Base-by-base conservation (phyloP, 37 sponge, comb jelly and placozoan genomes). In the Beroe forskalii region DNA sequence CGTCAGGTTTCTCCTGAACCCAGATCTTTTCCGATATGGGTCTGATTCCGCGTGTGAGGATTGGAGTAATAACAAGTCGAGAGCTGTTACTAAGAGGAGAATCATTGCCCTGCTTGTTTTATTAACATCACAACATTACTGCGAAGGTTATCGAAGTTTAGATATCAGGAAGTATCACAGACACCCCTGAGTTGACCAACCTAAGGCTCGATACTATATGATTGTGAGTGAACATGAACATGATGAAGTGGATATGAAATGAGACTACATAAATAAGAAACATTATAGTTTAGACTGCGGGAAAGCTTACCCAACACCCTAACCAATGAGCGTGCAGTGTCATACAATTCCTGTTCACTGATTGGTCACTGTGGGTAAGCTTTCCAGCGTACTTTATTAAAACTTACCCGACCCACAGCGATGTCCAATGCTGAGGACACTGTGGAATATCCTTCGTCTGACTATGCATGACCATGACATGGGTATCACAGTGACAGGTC, bases 341-440 rank as follows among this genome's bases (percentile, higher is more conserved):
- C n/a, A n/a, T n/a, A n/a, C 55, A 6, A 12, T 12, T 48, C 12
- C 12, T 48, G 55, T 48, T 6, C 6, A 48, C 12, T 6, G 12
- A 48, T 48, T 48, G 6, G 55, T 48, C 12, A 48, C 12, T 48
- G 55, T 48, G 55, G 55, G 12, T 17, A 17, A 12, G 55, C 12
- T 48, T 48, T 48, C 12, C 55, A 48, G 12, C 55, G 12, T 48
- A 17, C 12, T 6, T 12, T 48, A 48, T 48, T 17, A 64, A 64
- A 27, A 64, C 86, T 80, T 44, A 80, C 86, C 86, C 86, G n/a
- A 44, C 55, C 86, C 86, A 80, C 25, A 80, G 86, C 4, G 86
- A 80, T 43, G 37, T 80, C 86, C 86, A 80, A 3, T 44, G 44
- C 31, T 80, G 55, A 42, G 86, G 86, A 43, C 86, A 80, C 40